A percentile compares a stretch with the other conserved stretches of the same genome.
Evolutionary conservation across 2,113 vertebrate genomes (phyloP).

Genomic region (Marmota monax): DNA sequence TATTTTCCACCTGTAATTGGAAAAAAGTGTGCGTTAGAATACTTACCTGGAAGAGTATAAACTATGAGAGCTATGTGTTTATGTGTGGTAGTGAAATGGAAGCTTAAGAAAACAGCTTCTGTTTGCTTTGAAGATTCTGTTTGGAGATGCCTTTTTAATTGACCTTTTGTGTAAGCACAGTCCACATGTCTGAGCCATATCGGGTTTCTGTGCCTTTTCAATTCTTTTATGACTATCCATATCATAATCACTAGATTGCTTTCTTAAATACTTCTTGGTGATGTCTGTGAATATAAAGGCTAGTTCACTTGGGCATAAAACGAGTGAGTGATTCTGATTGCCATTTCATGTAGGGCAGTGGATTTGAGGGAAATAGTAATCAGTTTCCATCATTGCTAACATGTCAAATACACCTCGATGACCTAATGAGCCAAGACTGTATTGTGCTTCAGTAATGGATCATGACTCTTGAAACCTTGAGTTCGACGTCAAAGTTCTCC

Average conservation of each 20-base stretch:
- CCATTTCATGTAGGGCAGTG: neutral
- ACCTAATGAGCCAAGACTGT: neutral
- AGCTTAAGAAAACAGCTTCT: neutral
- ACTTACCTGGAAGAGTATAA: slow-evolving; percentile 26
- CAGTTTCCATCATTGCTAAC: neutral
- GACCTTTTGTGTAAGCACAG: neutral
- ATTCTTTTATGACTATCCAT: neutral
- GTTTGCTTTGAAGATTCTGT: slow-evolving; percentile 3
- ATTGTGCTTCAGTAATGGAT: too few relatives aligned
- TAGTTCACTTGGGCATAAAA: neutral
- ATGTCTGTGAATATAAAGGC: neutral
- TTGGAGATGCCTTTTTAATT: slow-evolving; percentile 31
- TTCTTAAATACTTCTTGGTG: neutral
- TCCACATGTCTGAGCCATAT: neutral
- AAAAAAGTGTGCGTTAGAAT: neutral
- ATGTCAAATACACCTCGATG: neutral
- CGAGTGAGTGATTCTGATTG: neutral
- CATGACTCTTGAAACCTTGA: neutral
- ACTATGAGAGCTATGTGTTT: neutral
- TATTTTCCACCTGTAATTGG: neutral
- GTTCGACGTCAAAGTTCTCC: neutral
- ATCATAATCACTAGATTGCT: neutral
- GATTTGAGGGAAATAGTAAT: slow-evolving; percentile 2
- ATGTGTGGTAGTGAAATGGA: neutral
- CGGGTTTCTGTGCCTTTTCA: neutral